A percentile compares a stretch with the other conserved stretches of the same genome.
phyloP scores from a whole-genome alignment of 2,797 vertebrate genomes.

The Aldrovandia affinis region DNA sequence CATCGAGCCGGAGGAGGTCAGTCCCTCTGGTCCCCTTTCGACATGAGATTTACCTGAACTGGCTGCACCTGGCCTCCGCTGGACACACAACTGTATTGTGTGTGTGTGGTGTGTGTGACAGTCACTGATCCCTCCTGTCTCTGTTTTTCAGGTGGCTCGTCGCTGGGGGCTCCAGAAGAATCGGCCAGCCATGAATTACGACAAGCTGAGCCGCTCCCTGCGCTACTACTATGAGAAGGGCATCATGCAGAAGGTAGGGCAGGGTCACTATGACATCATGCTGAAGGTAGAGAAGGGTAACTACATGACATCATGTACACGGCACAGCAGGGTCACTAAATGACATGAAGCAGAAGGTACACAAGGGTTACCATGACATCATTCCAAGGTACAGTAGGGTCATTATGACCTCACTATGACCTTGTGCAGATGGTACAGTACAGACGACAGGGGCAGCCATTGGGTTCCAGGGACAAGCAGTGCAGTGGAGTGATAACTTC shows the following conservation, averaged over 20 bases:
- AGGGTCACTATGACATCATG: conserved; percentile 44
- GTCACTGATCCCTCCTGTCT: neutral
- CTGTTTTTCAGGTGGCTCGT: conserved; percentile 81
- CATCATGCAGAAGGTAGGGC: conserved; percentile 80
- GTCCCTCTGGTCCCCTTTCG: conserved; percentile 28
- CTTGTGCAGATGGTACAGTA: no score
- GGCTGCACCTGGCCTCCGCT: neutral
- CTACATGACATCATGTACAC: neutral
- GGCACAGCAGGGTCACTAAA: no score
- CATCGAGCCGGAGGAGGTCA: conserved; percentile 92
- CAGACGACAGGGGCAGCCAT: neutral
- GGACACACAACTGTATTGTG: neutral
- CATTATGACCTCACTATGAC: no score
- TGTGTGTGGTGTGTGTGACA: neutral
- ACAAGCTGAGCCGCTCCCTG: conserved; percentile 93
- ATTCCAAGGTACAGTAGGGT: no score
- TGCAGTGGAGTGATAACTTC: neutral
- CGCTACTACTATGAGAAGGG: conserved; percentile 91
- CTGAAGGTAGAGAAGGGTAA: neutral
- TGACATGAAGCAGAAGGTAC: conserved; percentile 10
- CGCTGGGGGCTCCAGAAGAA: conserved; percentile 97
- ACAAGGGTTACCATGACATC: neutral
- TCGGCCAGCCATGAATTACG: conserved; percentile 95
- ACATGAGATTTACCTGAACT: neutral
- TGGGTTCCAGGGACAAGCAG: neutral